These are phyloP conservation scores for Labeo catla DNA, from an alignment of 2,113 vertebrate genomes.

Conservation along the genomic window DNA sequence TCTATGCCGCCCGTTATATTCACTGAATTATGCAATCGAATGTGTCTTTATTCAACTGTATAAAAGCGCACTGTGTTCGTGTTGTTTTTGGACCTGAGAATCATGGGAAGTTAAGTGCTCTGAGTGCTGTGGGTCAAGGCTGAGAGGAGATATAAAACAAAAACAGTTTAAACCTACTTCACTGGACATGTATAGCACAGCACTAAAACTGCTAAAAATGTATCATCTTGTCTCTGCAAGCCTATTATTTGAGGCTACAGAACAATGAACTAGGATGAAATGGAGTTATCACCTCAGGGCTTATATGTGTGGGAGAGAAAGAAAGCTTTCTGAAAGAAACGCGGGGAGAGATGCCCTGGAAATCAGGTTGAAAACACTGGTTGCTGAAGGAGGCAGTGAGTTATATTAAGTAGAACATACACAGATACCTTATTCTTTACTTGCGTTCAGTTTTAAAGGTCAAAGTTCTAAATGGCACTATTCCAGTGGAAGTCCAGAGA, in stretches of 20 bases:
- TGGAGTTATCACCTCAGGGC: slow-evolving; percentile 17
- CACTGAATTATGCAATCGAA: slow-evolving; percentile 20
- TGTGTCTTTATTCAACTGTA: background rate
- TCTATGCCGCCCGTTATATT: background rate
- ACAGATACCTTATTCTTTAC: background rate
- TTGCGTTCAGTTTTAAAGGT: background rate
- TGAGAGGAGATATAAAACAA: slow-evolving; percentile 26
- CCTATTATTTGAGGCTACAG: slow-evolving; percentile 3
- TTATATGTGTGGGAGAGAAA: slow-evolving; percentile 27
- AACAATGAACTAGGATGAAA: slow-evolving; percentile 32
- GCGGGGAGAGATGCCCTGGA: background rate
- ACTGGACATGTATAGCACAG: slow-evolving; percentile 35
- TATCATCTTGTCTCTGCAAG: background rate
- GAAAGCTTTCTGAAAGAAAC: background rate
- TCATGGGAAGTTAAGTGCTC: slow-evolving; percentile 28
- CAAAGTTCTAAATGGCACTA: background rate
- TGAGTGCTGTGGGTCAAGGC: background rate
- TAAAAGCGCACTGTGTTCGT: background rate
- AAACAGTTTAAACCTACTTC: slow-evolving; percentile 30
- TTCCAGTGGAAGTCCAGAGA: background rate
- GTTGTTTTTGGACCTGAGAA: slow-evolving; percentile 19
- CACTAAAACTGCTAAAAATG: background rate
- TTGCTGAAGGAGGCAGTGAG: background rate
- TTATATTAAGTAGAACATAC: background rate
- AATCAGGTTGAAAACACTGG: background rate